phyloP scores from a whole-genome alignment of 2,888 invertebrate genomes.

The Eupithecia pulchellata region DNA sequence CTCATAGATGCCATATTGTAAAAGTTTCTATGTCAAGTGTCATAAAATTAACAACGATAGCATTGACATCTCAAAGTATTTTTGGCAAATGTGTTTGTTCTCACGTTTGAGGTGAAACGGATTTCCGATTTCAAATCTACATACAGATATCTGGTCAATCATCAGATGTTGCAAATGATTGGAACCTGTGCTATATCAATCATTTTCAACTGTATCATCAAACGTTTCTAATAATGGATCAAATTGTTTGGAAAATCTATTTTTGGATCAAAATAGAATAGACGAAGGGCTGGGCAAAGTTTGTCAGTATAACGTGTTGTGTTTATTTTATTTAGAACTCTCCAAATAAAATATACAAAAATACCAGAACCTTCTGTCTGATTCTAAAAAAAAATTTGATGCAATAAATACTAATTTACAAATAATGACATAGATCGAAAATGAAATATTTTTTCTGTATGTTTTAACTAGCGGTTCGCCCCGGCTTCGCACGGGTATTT shows the following conservation, averaged over 20 bases:
- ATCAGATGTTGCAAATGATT: background rate
- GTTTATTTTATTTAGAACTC: background rate
- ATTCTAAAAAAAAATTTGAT: background rate
- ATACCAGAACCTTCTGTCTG: background rate
- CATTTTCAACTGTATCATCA: background rate
- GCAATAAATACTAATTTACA: too few species aligned
- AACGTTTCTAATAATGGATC: slow-evolving; percentile 1
- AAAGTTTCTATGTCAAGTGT: too few species aligned
- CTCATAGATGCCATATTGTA: too few species aligned
- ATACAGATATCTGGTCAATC: background rate
- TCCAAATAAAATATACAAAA: too few species aligned
- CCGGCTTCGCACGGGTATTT: too few species aligned
- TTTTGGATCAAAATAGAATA: background rate
- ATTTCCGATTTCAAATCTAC: background rate
- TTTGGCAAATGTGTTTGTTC: background rate
- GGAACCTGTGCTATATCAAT: background rate
- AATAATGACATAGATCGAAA: too few species aligned
- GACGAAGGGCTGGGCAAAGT: background rate
- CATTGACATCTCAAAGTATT: too few species aligned
- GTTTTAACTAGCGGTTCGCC: too few species aligned
- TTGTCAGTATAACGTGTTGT: background rate
- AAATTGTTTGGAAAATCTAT: slow-evolving; percentile 6
- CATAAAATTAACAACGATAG: too few species aligned
- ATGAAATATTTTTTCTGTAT: too few species aligned
- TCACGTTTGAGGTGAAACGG: background rate